Evolutionary conservation across 2,797 vertebrate genomes (phyloP).

Genomic region (Melanotaenia parkinsoni): DNA sequence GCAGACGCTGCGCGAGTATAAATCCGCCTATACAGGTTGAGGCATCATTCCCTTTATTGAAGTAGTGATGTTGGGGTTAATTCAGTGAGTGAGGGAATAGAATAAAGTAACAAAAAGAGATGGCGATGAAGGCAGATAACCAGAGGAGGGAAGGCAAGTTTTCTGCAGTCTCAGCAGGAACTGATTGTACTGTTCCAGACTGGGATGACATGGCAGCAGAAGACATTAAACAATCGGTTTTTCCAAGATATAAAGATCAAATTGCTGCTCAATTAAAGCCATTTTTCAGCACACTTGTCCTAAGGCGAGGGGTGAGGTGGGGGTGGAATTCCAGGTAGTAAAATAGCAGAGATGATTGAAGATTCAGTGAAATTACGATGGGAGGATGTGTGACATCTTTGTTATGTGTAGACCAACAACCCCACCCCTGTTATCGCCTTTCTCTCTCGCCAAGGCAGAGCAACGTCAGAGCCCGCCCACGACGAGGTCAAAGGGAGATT

Average conservation of each 20-base stretch:
- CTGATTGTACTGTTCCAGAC: constrained; percentile 61
- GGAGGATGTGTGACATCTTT: constrained; percentile 24
- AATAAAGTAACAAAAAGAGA: constrained; percentile 24
- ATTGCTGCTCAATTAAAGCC: constrained; percentile 45
- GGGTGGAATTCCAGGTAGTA: constrained; percentile 7
- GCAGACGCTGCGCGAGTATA: no score
- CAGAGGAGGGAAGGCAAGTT: constrained; percentile 33
- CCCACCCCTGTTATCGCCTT: constrained; percentile 33
- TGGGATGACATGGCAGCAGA: constrained; percentile 42
- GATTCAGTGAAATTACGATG: constrained; percentile 24
- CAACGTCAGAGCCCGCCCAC: constrained; percentile 46
- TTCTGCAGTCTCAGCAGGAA: constrained; percentile 62
- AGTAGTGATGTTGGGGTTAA: constrained; percentile 1
- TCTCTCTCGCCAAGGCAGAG: constrained; percentile 18
- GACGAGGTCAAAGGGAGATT: constrained; percentile 62
- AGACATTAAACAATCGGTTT: constrained; percentile 54
- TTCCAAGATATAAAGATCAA: constrained; percentile 43
- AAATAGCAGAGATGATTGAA: constrained; percentile 32
- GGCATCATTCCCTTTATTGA: not conserved
- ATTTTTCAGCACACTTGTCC: constrained; percentile 10
- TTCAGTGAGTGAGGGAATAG: constrained; percentile 9
- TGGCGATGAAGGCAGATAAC: constrained; percentile 9
- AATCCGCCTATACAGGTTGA: not conserved
- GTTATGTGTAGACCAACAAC: constrained; percentile 52
- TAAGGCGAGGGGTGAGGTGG: not conserved